Conservation (phyloP, 2,113 vertebrate genomes). For the Trogon surrucura region DNA sequence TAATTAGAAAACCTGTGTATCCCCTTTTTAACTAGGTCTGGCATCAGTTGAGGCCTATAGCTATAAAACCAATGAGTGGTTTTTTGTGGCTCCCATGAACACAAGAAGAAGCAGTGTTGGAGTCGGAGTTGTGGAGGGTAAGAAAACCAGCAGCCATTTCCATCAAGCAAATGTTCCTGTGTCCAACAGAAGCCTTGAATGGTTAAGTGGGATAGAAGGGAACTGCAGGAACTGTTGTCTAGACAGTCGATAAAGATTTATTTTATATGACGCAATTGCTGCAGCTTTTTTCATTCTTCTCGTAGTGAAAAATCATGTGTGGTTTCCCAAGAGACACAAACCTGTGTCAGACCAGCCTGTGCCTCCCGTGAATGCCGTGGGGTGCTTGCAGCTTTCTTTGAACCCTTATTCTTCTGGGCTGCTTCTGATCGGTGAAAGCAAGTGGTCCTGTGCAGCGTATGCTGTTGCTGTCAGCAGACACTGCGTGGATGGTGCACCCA, state of each 20-base stretch:
- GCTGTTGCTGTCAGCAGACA: neutral
- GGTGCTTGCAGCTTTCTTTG: neutral
- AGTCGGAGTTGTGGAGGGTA: constrained; percentile 94
- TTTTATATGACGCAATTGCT: neutral
- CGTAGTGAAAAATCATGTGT: neutral
- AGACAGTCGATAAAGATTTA: neutral
- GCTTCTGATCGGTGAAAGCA: neutral
- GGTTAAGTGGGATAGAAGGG: neutral
- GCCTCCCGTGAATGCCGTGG: neutral
- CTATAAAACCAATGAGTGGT: constrained; percentile 93
- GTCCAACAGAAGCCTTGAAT: neutral
- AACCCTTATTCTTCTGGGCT: neutral
- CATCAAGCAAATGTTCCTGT: neutral
- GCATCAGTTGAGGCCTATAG: constrained; percentile 93
- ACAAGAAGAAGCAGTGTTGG: constrained; percentile 96
- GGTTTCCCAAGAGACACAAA: neutral
- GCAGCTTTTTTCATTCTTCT: neutral
- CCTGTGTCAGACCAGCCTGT: neutral
- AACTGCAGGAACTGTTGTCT: neutral
- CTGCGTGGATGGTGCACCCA: neutral
- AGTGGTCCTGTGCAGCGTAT: neutral
- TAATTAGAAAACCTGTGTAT: constrained; percentile 67
- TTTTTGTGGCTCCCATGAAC: constrained; percentile 94
- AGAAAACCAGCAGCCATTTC: constrained; percentile 55
- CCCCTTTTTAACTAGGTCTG: constrained; percentile 83